Base-by-base conservation (phyloP, 2,888 invertebrate species). In the Salpingus planirostris region DNA sequence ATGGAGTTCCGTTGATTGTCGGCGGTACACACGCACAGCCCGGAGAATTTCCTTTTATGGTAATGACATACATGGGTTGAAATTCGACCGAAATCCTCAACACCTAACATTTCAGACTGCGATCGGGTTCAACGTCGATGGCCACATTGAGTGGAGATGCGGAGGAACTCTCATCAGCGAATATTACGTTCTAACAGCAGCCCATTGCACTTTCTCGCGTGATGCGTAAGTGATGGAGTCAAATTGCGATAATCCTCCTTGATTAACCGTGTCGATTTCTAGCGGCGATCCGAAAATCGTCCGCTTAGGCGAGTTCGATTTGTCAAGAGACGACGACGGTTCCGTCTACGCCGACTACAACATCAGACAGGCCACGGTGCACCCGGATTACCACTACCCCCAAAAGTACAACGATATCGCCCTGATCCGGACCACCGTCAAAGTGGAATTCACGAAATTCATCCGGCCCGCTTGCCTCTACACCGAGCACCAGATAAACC, bases 391-490 rank as follows among this genome's bases (percentile, higher is more conserved):
- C 59, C 56, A 54, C 1, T 65, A 70, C 0, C 70, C 71, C 0
- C 44, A 51, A 0, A 67, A 69, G 11, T 80, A 82, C 59, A 65
- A 80, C 44, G 82, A 83, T 47, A 77, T 83, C 29, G 80, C 79
- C 0, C 57, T 83, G 0, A 34, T 83, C 1, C 67, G 73, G 46
- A 55, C 81, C 21, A 56, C 54, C 0, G 49, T 56, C 0, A 33
- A 31, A 23, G 59, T 71, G 1, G 42, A 46, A 13, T 73, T 79
- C 43, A 68, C 63, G 3, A 54, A 65, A 1, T 66, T 61, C 31
- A 66, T 80, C 1, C 55, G 77, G 3, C 80, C 81, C 0, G 76
- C 80, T 0, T 82, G 81, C 49, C 62, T 82, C 0, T 76, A 74
- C 66, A 60, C 59, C 0, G 54, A 51, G 13, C 28, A 29, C 0